Base-by-base conservation (phyloP, 2,797 vertebrate species). In the Sus cebifrons region DNA sequence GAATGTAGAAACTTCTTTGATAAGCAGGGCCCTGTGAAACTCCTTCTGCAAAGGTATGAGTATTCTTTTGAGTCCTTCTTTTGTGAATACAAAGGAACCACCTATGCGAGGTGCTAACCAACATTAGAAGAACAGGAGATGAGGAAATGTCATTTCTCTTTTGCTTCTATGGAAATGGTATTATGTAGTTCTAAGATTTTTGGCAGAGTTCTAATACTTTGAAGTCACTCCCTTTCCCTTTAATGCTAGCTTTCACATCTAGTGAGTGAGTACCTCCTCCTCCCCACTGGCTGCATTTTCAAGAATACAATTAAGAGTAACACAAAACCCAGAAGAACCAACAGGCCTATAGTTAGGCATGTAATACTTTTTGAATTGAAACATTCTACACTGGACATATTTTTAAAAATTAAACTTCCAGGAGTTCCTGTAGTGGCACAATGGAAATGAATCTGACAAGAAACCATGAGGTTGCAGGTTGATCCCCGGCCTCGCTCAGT, bases 1-100 rank as follows among this genome's bases (percentile, higher is more conserved):
- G 65, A 96, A 74, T 78, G 89, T 82, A 90, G 64, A 94, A 95
- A 78, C 9, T 62, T 96, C 25, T 29, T 86, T 52, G 78, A 75
- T 71, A 91, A 79, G 96, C 13, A 70, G 27, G 11, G 36, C 3
- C 36, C 58, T 85, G n/a, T 77, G 62, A 86, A 86, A 84, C 17
- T 52, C 64, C 82, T 92, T 36, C 52, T 89, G 32, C 15, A 93
- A 58, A 82, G 54, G 18, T 87, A 70, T 13, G n/a, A 87, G 58
- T 25, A 40, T 40, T 25, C 40, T 18, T 86, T 65, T 62, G n/a
- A 32, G 16, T 0, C 49, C 71, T 91, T 62, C 36, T 84, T 96
- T 58, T 68, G 14, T 78, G 67, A 91, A 79, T 78, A 95, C 10
- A 75, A 95, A 94, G 54, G 16, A 92, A 25, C 18, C 64, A 89